phyloP scores from a whole-genome alignment of 2,797 vertebrate species.

The Micropoecilia bifurca region DNA sequence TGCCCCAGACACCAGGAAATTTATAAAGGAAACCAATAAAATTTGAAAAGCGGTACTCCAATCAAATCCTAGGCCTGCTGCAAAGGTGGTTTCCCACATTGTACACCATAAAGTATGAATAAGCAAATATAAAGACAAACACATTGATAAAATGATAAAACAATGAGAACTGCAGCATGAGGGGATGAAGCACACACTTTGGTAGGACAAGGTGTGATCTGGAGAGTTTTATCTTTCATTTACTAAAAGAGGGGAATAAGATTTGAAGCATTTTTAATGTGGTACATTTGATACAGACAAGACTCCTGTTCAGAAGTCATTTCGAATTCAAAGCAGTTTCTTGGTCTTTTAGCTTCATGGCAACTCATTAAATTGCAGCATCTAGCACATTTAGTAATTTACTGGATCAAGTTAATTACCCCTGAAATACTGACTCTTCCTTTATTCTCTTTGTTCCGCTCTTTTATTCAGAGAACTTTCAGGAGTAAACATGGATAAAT shows the following conservation, averaged over 20 bases:
- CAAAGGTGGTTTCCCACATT: neutral
- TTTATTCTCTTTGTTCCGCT: conserved; percentile 1
- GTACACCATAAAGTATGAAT: neutral
- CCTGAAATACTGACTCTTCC: neutral
- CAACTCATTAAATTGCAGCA: conserved; percentile 9
- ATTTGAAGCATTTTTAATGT: neutral
- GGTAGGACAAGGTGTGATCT: neutral
- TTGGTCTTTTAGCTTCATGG: neutral
- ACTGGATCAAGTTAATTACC: neutral
- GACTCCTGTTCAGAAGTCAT: neutral
- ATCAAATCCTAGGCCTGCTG: neutral
- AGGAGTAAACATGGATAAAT: conserved; percentile 4
- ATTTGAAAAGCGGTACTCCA: neutral
- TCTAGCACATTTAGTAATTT: conserved; percentile 2
- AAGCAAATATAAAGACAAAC: neutral
- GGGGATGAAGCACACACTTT: neutral
- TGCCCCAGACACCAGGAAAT: neutral
- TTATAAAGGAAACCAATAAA: neutral
- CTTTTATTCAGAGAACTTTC: conserved; percentile 1
- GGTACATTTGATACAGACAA: neutral
- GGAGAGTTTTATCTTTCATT: neutral
- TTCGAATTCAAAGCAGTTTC: neutral
- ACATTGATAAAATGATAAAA: neutral
- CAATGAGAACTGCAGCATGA: neutral
- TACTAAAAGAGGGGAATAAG: neutral